A percentile compares a stretch with the other conserved stretches of the same genome.
These are phyloP conservation scores for Cryptocephalus primarius DNA, from an alignment of 2,888 invertebrate genomes.

Conservation along the genomic window DNA sequence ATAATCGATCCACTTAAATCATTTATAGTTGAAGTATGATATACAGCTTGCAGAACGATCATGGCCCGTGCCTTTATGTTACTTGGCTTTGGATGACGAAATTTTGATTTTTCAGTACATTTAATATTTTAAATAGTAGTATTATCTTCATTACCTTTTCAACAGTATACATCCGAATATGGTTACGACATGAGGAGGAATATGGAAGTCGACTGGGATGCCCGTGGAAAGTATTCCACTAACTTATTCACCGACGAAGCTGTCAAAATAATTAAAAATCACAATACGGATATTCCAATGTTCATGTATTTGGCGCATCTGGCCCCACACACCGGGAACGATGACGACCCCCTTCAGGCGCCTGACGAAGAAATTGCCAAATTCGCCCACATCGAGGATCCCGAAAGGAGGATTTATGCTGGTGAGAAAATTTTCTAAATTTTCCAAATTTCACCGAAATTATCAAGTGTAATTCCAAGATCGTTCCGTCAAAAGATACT, in stretches of 20 bases:
- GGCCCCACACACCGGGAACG: slow-evolving; percentile 59
- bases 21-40: no score
- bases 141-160: no score
- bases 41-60: no score
- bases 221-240: slow-evolving; percentile 51
- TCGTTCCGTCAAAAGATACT: not conserved
- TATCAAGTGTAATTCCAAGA: not conserved
- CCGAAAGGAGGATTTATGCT: slow-evolving; percentile 55
- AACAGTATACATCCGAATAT: slow-evolving; percentile 30
- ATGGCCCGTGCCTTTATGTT: no score
- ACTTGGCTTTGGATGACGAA: no score
- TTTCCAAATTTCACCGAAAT: not conserved
- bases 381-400: slow-evolving; percentile 56
- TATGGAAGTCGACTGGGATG: slow-evolving; percentile 42
- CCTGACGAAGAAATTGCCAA: slow-evolving; percentile 58
- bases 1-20: no score
- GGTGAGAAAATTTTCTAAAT: slow-evolving; percentile 36
- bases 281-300: slow-evolving; percentile 43
- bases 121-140: no score
- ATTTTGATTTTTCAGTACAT: no score
- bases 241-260: slow-evolving; percentile 58
- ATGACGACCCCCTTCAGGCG: slow-evolving; percentile 55
- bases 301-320: slow-evolving; percentile 60
- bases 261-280: slow-evolving; percentile 45
- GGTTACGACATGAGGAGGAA: slow-evolving; percentile 56